Evolutionary conservation across 1,140 invertebrate genomes (phyloP).

Genomic region (Metopolophium dirhodum): DNA sequence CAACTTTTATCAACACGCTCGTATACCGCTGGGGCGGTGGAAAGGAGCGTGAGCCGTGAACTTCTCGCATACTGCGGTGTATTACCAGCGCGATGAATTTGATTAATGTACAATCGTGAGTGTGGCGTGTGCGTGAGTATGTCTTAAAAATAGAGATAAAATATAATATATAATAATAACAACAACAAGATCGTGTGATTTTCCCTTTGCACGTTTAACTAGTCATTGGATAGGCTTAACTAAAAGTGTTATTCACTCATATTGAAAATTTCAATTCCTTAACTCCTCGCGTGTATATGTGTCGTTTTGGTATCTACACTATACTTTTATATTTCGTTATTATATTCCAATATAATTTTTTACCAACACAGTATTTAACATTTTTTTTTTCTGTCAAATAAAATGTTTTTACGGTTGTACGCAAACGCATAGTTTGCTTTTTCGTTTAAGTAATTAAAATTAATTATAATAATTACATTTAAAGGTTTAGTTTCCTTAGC

Average conservation of each 20-base stretch:
- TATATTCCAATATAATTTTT: background rate
- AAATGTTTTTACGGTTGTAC: background rate
- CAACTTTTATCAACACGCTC: slow-evolving; percentile 50
- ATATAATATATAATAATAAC: background rate
- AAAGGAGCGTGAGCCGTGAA: background rate
- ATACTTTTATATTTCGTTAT: background rate
- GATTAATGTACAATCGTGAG: background rate
- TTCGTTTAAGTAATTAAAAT: slow-evolving; percentile 35
- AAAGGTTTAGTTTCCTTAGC: background rate
- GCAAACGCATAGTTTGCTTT: background rate
- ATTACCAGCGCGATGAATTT: slow-evolving; percentile 2
- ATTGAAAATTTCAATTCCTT: background rate
- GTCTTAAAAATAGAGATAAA: slow-evolving; percentile 21
- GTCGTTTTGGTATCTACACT: background rate
- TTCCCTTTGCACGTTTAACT: background rate
- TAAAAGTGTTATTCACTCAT: background rate
- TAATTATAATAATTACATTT: background rate
- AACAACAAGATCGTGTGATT: background rate
- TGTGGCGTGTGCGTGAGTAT: background rate
- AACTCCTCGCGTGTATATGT: background rate
- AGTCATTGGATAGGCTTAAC: background rate
- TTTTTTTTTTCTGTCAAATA: background rate
- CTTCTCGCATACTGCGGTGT: background rate
- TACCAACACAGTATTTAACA: background rate
- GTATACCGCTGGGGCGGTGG: background rate